Conservation (phyloP, 2,888 invertebrate species). For the Tenodera sinensis region DNA sequence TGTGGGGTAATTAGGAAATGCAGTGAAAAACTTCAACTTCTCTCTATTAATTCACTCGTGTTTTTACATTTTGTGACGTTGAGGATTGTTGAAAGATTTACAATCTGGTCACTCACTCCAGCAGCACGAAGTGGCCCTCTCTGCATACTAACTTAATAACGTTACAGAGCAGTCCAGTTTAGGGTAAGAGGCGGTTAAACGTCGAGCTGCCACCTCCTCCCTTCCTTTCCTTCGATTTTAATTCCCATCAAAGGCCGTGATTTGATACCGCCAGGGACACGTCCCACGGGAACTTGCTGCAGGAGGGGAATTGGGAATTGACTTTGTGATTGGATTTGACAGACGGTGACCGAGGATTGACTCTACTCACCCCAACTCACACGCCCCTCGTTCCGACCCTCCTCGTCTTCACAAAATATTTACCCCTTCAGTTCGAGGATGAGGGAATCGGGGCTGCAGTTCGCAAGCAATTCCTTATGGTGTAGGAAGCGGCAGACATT, state of each 20-base stretch:
- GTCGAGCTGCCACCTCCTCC: neutral
- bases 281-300: constrained; percentile 3
- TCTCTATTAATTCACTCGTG: too few species aligned
- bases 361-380: constrained; percentile 10
- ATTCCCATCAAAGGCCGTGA: constrained; percentile 28
- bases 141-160: neutral
- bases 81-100: too few species aligned
- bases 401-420: constrained; percentile 2
- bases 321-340: constrained; percentile 33
- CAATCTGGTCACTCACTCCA: neutral
- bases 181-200: neutral
- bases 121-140: neutral
- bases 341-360: constrained; percentile 32
- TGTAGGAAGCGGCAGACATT: neutral
- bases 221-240: constrained; percentile 24
- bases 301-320: constrained; percentile 27
- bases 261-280: constrained; percentile 22
- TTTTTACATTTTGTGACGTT: too few species aligned
- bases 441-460: neutral
- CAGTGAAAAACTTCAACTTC: too few species aligned
- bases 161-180: neutral
- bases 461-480: too few species aligned
- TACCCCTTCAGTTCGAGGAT: neutral
- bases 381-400: neutral
- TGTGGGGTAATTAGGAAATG: too few species aligned